These are phyloP conservation scores for Chaetura pelagica DNA, from an alignment of 2,113 vertebrate genomes.

Conservation along the genomic window DNA sequence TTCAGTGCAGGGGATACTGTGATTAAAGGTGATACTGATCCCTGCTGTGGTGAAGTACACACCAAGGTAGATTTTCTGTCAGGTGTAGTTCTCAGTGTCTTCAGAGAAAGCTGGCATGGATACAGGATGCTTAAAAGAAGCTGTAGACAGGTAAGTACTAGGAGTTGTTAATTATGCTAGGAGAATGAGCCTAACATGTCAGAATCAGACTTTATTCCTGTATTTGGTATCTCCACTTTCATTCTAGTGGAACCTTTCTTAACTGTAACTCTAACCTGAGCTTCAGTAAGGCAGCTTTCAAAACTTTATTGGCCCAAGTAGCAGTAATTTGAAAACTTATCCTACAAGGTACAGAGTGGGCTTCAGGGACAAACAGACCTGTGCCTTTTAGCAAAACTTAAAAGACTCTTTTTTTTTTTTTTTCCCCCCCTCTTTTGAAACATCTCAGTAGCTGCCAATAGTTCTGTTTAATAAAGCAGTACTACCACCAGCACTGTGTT, in stretches of 20 bases:
- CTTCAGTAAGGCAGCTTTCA: background rate
- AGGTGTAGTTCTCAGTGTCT: background rate
- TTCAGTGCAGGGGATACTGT: background rate
- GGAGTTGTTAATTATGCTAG: background rate
- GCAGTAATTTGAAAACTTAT: background rate
- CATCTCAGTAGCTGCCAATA: background rate
- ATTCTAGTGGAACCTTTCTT: background rate
- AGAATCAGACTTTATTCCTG: background rate
- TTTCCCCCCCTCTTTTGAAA: background rate
- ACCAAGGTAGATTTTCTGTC: slow-evolving; percentile 7
- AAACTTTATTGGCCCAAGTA: background rate
- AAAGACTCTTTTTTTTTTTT: background rate
- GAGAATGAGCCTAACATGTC: background rate
- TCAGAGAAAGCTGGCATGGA: slow-evolving; percentile 2
- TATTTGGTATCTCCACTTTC: background rate
- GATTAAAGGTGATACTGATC: background rate
- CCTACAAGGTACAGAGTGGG: background rate
- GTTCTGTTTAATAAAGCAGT: background rate
- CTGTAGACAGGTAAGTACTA: background rate
- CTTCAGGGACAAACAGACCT: background rate
- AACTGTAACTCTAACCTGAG: background rate
- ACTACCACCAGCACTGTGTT: background rate
- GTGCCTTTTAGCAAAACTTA: background rate
- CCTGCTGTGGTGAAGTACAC: background rate
- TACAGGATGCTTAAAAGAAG: background rate